Evolutionary conservation across 2,888 invertebrate genomes (phyloP).

Genomic region (Pandemis cinnamomeana): DNA sequence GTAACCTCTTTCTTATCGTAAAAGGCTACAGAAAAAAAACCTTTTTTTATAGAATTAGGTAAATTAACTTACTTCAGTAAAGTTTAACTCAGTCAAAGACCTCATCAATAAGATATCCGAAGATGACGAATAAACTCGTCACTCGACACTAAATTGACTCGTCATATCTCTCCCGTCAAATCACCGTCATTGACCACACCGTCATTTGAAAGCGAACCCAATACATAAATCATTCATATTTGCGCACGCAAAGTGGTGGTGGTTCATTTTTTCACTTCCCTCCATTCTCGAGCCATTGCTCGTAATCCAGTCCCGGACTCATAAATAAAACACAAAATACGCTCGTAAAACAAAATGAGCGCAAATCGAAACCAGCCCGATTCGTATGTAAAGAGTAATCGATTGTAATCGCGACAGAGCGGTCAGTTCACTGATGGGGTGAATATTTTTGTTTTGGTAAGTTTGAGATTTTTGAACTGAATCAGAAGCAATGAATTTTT

Average conservation of each 20-base stretch:
- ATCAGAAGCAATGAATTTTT: too few relatives aligned
- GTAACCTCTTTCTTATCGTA: too few relatives aligned
- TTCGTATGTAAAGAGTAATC: constrained; percentile 21
- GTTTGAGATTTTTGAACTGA: too few relatives aligned
- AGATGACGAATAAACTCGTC: background rate
- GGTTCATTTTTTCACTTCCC: constrained; percentile 39
- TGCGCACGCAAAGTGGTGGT: constrained; percentile 37
- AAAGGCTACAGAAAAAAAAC: too few relatives aligned
- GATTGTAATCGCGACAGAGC: constrained; percentile 19
- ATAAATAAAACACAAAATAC: constrained; percentile 42
- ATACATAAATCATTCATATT: constrained; percentile 41
- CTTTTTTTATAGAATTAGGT: too few relatives aligned
- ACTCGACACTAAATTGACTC: constrained; percentile 6
- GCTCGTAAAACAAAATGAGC: constrained; percentile 41
- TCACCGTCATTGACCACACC: constrained; percentile 30
- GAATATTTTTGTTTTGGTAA: background rate
- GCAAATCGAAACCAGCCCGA: constrained; percentile 36
- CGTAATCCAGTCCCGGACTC: constrained; percentile 37
- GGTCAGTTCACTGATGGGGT: background rate
- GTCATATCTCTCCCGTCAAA: constrained; percentile 11
- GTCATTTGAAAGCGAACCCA: constrained; percentile 31
- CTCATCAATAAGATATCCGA: background rate
- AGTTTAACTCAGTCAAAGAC: background rate
- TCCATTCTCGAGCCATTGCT: constrained; percentile 30
- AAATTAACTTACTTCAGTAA: too few relatives aligned